phyloP scores from a whole-genome alignment of 2,797 vertebrate species.

The Aratinga solstitialis region DNA sequence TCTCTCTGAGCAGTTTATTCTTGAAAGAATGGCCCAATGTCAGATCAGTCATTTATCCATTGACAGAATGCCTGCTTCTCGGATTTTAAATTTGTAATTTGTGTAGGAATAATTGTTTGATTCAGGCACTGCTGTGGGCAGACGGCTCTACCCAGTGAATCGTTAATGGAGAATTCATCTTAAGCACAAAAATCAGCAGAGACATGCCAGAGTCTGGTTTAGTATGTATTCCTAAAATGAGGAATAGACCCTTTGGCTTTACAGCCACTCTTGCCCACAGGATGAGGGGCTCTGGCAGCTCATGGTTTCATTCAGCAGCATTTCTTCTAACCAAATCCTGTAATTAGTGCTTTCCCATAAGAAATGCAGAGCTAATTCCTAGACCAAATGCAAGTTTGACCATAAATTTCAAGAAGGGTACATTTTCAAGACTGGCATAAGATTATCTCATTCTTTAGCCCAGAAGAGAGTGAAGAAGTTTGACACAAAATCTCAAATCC shows the following conservation, averaged over 20 bases:
- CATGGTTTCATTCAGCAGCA: neutral
- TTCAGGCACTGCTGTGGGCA: constrained; percentile 13
- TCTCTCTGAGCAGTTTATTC: neutral
- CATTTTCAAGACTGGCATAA: neutral
- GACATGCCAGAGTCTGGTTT: neutral
- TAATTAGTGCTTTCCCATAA: neutral
- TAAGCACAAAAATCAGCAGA: neutral
- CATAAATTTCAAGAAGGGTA: neutral
- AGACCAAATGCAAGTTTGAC: neutral
- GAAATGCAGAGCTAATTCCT: neutral
- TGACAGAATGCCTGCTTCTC: neutral
- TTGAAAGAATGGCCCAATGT: constrained; percentile 43
- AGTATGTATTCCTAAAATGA: neutral
- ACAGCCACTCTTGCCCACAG: neutral
- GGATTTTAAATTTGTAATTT: constrained; percentile 8
- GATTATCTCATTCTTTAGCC: neutral
- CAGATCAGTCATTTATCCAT: constrained; percentile 41
- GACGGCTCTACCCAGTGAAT: constrained; percentile 10
- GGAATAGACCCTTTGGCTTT: neutral
- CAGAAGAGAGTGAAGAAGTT: neutral
- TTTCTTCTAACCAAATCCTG: neutral
- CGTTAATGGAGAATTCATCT: constrained; percentile 11
- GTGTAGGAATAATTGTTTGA: constrained; percentile 17
- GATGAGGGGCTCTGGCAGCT: neutral
- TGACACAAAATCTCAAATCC: neutral